Base-by-base conservation (phyloP, 2,888 invertebrate genomes). In the Darwinula stevensoni region DNA sequence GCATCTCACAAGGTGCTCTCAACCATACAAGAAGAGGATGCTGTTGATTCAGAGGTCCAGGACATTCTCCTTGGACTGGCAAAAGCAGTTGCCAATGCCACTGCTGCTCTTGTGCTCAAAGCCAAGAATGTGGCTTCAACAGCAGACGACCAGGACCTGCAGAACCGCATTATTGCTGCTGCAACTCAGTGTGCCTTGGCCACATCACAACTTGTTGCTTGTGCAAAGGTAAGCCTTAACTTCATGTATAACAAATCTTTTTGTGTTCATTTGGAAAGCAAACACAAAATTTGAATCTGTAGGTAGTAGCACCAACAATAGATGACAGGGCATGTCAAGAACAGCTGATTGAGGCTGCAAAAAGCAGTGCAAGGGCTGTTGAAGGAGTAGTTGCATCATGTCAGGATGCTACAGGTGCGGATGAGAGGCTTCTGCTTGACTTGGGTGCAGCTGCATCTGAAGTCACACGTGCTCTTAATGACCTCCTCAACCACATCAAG, bases 101-200 rank as follows among this genome's bases (percentile, higher is more conserved):
- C 97, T 0, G 94, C 97, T 0, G 78, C 82, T 2, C 55, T 97
- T 32, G 94, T 99, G 2, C 60, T 94, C 33, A 78, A 82, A 47
- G 91, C 94, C 0, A 91, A 94, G 58, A 76, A 78, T 44, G 86
- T 94, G 38, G 88, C 94, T 0, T 75, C 78, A 2, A 55, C 54
- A 31, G 75, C 75, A 40, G 74, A 75, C 42, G 69, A 73, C 43
- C 71, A 72, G 39, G 67, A 64, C 22, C 63, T 67, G 17, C 76
- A 80, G 53, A 76, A 78, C 50, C 60, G 61, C 42, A 36, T 94
- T 30, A 91, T 99, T 41, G 75, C 78, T 1, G 78, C 86, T 0
- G 97, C 97, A 2, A 91, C 91, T 1, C 74, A 86, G 49, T 88
- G 88, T 50, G 97, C 97, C 1, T 57, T 94, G 27, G 84, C 91